A percentile compares a stretch with the other conserved stretches of the same genome.
Conservation (phyloP, 1,140 invertebrate species). For the Pseudachorutes palmiensis region DNA sequence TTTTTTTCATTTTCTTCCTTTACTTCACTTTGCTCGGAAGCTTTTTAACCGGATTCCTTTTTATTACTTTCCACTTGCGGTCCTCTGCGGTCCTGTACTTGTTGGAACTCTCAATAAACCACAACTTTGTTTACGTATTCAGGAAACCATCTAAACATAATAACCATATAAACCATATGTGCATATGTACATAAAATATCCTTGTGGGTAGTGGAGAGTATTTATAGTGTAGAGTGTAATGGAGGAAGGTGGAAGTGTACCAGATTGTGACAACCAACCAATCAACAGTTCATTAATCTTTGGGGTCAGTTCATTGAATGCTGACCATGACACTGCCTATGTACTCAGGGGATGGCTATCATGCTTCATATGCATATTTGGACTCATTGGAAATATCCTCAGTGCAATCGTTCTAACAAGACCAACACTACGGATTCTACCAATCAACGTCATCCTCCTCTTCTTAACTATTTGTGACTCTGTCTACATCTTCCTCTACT, state of each 20-base stretch:
- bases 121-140: too few relatives aligned
- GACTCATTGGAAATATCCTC: neutral
- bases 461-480: conserved; percentile 1
- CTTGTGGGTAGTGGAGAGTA: too few relatives aligned
- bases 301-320: neutral
- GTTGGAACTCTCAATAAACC: too few relatives aligned
- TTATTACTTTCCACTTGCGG: too few relatives aligned
- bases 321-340: conserved; percentile 3
- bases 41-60: neutral
- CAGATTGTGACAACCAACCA: too few relatives aligned
- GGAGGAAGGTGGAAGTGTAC: too few relatives aligned
- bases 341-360: neutral
- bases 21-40: neutral
- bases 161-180: too few relatives aligned
- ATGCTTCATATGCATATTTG: neutral
- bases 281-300: neutral
- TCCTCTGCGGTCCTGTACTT: too few relatives aligned
- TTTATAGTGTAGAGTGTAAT: too few relatives aligned
- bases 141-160: too few relatives aligned
- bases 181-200: too few relatives aligned
- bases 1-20: neutral
- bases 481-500: neutral
- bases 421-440: neutral
- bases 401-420: neutral
- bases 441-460: conserved; percentile 6